These are phyloP conservation scores for Neodiprion lecontei DNA, from an alignment of 1,140 invertebrate species.

Conservation along the genomic window DNA sequence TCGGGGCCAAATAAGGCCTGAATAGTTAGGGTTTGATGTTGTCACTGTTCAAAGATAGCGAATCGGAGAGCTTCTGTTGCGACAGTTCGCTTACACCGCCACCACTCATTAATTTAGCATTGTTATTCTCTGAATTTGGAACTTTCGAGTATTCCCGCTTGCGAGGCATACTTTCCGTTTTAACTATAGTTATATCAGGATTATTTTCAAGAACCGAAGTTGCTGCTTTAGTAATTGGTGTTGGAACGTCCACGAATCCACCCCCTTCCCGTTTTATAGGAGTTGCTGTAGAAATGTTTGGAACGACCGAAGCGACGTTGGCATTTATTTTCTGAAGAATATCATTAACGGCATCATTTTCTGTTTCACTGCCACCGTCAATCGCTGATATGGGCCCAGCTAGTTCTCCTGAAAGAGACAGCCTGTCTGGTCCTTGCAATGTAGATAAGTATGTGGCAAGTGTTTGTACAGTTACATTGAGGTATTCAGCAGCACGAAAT, in stretches of 20 bases:
- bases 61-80: slow-evolving; percentile 52
- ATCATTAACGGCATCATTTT: slow-evolving; percentile 49
- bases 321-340: slow-evolving; percentile 55
- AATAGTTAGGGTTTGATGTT: slow-evolving; percentile 62
- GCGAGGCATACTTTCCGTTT: slow-evolving; percentile 62
- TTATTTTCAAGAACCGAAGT: slow-evolving; percentile 66
- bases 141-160: slow-evolving; percentile 59
- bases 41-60: slow-evolving; percentile 62
- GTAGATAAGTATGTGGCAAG: slow-evolving; percentile 74
- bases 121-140: slow-evolving; percentile 56
- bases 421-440: slow-evolving; percentile 62
- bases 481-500: slow-evolving; percentile 73
- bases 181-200: slow-evolving; percentile 70
- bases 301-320: slow-evolving; percentile 41
- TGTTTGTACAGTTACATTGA: slow-evolving; percentile 76
- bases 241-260: slow-evolving; percentile 53
- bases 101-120: slow-evolving; percentile 58
- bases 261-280: slow-evolving; percentile 59
- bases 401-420: slow-evolving; percentile 55
- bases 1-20: slow-evolving; percentile 56
- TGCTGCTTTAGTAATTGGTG: slow-evolving; percentile 52
- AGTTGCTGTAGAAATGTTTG: slow-evolving; percentile 47
- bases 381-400: slow-evolving; percentile 38
- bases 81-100: slow-evolving; percentile 51
- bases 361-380: slow-evolving; percentile 49